These are phyloP conservation scores for Isoperla grammatica DNA, from an alignment of 2,888 invertebrate genomes.

Conservation along the genomic window DNA sequence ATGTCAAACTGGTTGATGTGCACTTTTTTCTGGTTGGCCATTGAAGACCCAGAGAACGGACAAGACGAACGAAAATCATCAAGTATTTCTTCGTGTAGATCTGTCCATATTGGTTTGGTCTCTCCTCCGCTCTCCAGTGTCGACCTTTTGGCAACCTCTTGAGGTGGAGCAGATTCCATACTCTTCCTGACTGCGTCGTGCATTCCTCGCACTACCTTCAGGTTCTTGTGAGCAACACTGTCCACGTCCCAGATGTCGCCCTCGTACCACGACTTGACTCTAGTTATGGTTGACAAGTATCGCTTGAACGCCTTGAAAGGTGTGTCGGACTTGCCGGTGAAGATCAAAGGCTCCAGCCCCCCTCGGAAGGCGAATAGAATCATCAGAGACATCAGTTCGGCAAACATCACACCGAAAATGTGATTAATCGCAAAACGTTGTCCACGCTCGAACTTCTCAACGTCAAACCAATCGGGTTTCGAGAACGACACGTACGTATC, in stretches of 20 bases:
- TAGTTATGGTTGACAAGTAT: conserved; percentile 39
- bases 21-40: conserved; percentile 24
- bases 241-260: conserved; percentile 39
- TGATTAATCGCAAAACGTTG: conserved; percentile 39
- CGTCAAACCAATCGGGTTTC: conserved; percentile 20
- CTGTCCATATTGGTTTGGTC: background rate
- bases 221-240: conserved; percentile 34
- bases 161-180: background rate
- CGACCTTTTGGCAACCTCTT: background rate
- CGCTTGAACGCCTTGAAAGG: conserved; percentile 38
- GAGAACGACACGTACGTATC: background rate
- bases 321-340: conserved; percentile 38
- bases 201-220: conserved; percentile 38
- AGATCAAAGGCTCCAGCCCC: conserved; percentile 22
- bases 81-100: conserved; percentile 31
- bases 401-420: conserved; percentile 36
- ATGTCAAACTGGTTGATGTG: conserved; percentile 43
- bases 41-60: conserved; percentile 13
- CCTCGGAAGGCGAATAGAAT: conserved; percentile 36
- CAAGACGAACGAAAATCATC: conserved; percentile 35
- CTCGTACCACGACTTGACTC: conserved; percentile 41
- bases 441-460: conserved; percentile 31
- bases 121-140: conserved; percentile 1
- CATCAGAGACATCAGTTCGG: conserved; percentile 39
- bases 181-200: conserved; percentile 32